phyloP scores from a whole-genome alignment of 2,797 vertebrate genomes.

The Sparus aurata region DNA sequence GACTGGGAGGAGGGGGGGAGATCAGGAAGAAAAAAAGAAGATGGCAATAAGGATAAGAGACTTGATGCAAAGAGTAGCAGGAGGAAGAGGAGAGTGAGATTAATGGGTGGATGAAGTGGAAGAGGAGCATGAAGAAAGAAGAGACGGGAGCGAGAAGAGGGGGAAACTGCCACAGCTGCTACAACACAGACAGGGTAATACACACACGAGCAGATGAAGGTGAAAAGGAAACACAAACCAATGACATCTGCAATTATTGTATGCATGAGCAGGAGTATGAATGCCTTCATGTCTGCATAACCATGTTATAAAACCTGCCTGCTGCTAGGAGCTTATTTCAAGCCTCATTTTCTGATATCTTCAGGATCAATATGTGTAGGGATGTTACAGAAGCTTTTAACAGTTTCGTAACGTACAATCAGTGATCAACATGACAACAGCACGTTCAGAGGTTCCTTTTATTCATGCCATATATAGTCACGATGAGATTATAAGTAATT shows the following conservation, averaged over 20 bases:
- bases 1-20: conserved; percentile 11
- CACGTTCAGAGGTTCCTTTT: not conserved
- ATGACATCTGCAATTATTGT: not conserved
- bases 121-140: conserved; percentile 1
- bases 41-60: conserved; percentile 1
- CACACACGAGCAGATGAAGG: not conserved
- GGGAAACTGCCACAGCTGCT: conserved; percentile 3
- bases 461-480: not conserved
- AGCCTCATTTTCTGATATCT: not conserved
- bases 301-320: not conserved
- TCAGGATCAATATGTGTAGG: not conserved
- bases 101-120: not conserved
- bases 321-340: not conserved
- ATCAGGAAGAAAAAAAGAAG: not conserved
- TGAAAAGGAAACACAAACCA: not conserved
- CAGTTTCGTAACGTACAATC: not conserved
- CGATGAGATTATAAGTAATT: not conserved
- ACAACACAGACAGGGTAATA: not conserved
- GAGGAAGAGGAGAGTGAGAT: conserved; percentile 2
- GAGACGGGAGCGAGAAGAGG: not conserved
- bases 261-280: not conserved
- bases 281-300: not conserved
- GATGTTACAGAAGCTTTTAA: not conserved
- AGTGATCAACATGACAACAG: not conserved
- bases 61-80: not conserved